Base-by-base conservation (phyloP, 2,797 vertebrate genomes). In the Myotis myotis region DNA sequence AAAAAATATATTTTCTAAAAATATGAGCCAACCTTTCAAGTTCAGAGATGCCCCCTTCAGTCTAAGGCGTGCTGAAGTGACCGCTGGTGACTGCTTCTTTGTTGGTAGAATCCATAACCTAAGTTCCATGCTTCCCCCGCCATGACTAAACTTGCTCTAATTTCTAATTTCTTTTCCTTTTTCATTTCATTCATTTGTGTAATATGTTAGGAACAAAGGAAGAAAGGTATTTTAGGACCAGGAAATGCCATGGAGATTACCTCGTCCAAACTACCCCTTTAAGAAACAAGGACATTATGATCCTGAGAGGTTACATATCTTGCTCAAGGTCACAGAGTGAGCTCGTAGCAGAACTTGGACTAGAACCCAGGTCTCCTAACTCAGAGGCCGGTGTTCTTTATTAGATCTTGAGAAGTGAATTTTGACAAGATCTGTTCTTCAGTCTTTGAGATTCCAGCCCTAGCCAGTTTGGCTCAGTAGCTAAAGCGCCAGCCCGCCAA, bases 361-460 rank as follows among this genome's bases (percentile, higher is more conserved):
- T 62, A 20, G 57, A 84, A 64, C 6, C 49, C 57, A 70, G 6
- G 19, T 89, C 33, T 79, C 82, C 25, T 74, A 47, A 33, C 64
- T 95, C 76, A 78, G 55, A 33, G 66, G 55, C 22, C 36, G 16
- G 30, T 76, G 44, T 82, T 82, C n/a, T 81, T 80, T 51, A 80
- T 75, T n/a, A 49, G 79, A 70, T 53, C 38, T 53, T 81, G 44
- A 84, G 72, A 88, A 80, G 80, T 41, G n/a, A 82, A 89, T 82
- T 79, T 81, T 71, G 68, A 30, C 60, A 62, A 76, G 33, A 79
- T 81, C 80, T 88, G 33, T 85, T 87, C 49, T 96, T 88, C 53
- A 53, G 53, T 66, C n/a, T 93, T 94, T 23, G 75, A n/a, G 74
- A 89, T 83, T 76, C 57, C 51, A 64, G 36, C 16, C 28, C 12